These are phyloP conservation scores for Tapera naevia DNA, from an alignment of 2,797 vertebrate genomes.

Conservation along the genomic window DNA sequence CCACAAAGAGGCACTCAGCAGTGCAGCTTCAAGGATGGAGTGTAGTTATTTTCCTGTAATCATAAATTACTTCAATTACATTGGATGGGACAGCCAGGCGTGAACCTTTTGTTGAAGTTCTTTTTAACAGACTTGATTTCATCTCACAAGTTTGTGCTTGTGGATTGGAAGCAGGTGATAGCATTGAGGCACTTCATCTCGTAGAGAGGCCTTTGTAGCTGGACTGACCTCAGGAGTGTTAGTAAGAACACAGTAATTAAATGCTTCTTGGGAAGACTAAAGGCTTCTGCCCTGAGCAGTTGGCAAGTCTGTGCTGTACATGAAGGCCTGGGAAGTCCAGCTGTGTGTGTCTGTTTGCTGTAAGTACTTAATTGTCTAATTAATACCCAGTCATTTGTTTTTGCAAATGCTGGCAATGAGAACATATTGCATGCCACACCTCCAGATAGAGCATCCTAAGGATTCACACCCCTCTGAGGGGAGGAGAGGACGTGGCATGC, in stretches of 20 bases:
- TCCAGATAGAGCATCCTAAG: not conserved
- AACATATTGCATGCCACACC: accelerated
- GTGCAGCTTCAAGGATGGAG: not conserved
- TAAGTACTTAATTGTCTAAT: too few relatives aligned
- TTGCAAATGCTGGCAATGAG: not conserved
- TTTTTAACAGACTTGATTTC: not conserved
- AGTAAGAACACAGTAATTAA: not conserved
- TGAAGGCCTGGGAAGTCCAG: not conserved
- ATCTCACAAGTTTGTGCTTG: not conserved
- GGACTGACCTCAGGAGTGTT: not conserved
- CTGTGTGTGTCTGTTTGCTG: not conserved
- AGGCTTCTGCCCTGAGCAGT: not conserved
- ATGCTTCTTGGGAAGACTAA: not conserved
- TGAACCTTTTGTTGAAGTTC: not conserved
- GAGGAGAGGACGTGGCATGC: accelerated
- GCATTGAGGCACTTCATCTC: not conserved
- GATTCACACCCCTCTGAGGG: not conserved
- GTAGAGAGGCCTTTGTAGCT: not conserved
- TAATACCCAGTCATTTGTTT: not conserved
- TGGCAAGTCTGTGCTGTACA: not conserved
- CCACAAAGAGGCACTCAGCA: not conserved
- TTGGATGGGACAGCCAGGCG: not conserved
- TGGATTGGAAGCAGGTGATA: not conserved
- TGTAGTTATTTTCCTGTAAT: not conserved
- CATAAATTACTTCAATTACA: not conserved